Evolutionary conservation across 2,888 invertebrate species (phyloP).

Genomic region (Cyclophora punctaria): DNA sequence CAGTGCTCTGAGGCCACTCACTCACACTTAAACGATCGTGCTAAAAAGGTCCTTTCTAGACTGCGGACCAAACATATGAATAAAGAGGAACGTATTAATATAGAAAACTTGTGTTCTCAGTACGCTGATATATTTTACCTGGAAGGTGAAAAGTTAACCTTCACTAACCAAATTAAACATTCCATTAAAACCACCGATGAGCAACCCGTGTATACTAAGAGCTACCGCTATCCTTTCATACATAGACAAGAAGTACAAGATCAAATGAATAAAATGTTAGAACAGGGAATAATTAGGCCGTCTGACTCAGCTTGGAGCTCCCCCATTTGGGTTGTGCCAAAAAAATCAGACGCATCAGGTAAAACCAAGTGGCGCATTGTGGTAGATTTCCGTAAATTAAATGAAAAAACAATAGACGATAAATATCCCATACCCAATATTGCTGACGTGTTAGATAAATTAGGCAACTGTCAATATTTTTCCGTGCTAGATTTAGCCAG

Average conservation of each 20-base stretch:
- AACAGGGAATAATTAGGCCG: background rate
- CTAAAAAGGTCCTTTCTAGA: conserved; percentile 15
- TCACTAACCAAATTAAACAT: conserved; percentile 5
- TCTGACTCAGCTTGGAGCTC: too few relatives aligned
- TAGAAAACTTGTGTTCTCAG: conserved; percentile 10
- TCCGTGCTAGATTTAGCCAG: background rate
- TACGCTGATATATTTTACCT: conserved; percentile 20
- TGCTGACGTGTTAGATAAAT: background rate
- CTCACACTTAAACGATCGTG: conserved; percentile 6
- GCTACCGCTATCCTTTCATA: conserved; percentile 7
- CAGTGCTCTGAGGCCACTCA: conserved; percentile 11
- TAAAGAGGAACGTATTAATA: conserved; percentile 21
- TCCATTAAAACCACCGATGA: conserved; percentile 5
- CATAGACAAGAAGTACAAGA: conserved; percentile 10
- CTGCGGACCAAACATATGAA: conserved; percentile 27
- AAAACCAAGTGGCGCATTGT: too few relatives aligned
- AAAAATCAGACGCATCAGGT: too few relatives aligned
- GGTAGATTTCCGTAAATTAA: background rate
- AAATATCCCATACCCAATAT: background rate
- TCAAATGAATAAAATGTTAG: conserved; percentile 9
- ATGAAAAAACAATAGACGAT: background rate
- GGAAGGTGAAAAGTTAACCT: conserved; percentile 6
- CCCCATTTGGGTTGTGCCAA: too few relatives aligned
- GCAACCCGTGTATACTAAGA: conserved; percentile 9
- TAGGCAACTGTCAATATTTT: background rate